Percentiles rank a stretch among this genome's conserved stretches.
Conservation (phyloP, 2,888 invertebrate genomes). For the Andrena chrysosceles region DNA sequence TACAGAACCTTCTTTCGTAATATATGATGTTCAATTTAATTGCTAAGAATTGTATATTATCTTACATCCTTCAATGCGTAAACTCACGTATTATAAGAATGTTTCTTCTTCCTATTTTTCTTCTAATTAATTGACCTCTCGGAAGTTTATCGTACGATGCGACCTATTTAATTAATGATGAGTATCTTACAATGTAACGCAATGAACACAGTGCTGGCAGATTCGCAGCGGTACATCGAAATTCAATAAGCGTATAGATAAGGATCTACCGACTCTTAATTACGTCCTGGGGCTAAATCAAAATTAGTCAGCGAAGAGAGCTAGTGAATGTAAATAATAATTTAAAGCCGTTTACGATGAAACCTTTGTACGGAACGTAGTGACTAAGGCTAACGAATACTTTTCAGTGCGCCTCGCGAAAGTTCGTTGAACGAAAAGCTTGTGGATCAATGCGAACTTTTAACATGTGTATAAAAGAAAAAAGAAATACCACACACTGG, state of each 20-base stretch:
- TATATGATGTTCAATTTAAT: constrained; percentile 15
- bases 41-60: constrained; percentile 22
- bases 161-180: constrained; percentile 17
- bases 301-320: constrained; percentile 74
- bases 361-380: constrained; percentile 71
- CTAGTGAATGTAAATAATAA: constrained; percentile 72
- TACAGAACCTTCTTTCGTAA: constrained; percentile 26
- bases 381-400: constrained; percentile 67
- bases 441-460: constrained; percentile 63
- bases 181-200: constrained; percentile 64
- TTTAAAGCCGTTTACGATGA: constrained; percentile 67
- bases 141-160: background rate
- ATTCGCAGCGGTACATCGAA: constrained; percentile 51
- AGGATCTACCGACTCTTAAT: constrained; percentile 58
- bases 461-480: constrained; percentile 54
- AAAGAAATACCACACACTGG: constrained; percentile 55
- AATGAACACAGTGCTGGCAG: constrained; percentile 19
- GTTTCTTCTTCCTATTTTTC: background rate
- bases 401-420: constrained; percentile 57
- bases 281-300: constrained; percentile 78
- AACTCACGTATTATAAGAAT: constrained; percentile 11
- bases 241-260: constrained; percentile 50
- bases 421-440: constrained; percentile 65
- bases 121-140: background rate
- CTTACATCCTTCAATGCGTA: background rate